Percentiles rank a stretch among this genome's conserved stretches.
phyloP scores from a whole-genome alignment of 2,797 vertebrate genomes.

The Acridotheres tristis region DNA sequence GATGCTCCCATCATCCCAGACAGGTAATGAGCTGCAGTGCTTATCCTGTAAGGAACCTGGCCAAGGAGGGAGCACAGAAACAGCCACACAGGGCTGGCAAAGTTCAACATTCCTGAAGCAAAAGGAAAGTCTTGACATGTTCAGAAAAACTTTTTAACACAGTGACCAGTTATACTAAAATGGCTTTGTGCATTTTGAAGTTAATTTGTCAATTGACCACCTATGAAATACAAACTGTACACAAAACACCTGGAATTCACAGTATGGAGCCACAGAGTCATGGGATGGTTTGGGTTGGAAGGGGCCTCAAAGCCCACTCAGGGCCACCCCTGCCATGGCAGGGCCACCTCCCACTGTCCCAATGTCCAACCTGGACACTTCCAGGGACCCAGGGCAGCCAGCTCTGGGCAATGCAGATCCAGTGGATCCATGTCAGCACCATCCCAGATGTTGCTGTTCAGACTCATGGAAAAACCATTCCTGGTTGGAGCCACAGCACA shows the following conservation, averaged over 20 bases:
- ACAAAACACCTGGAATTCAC: neutral
- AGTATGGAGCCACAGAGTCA: neutral
- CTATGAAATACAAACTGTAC: neutral
- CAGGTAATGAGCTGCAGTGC: slow-evolving; percentile 74
- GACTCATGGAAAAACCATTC: neutral
- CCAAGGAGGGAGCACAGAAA: neutral
- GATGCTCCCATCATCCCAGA: slow-evolving; percentile 77
- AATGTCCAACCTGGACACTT: neutral
- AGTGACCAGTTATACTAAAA: neutral
- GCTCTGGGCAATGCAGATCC: neutral
- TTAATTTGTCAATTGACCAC: neutral
- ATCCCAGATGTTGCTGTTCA: neutral
- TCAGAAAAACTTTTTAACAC: neutral
- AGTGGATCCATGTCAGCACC: too few relatives aligned
- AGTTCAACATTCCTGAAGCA: neutral
- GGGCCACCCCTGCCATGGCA: too few relatives aligned
- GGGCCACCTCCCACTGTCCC: neutral
- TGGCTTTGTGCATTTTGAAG: neutral
- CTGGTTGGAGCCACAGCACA: neutral
- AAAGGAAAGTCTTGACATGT: neutral
- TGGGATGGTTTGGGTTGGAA: neutral
- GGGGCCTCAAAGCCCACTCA: rapidly evolving
- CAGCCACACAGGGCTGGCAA: neutral
- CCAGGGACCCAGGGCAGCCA: neutral
- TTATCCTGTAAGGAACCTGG: neutral